A percentile compares a stretch with the other conserved stretches of the same genome.
phyloP scores from a whole-genome alignment of 2,113 vertebrate genomes.

The Hydrochoerus hydrochaeris region DNA sequence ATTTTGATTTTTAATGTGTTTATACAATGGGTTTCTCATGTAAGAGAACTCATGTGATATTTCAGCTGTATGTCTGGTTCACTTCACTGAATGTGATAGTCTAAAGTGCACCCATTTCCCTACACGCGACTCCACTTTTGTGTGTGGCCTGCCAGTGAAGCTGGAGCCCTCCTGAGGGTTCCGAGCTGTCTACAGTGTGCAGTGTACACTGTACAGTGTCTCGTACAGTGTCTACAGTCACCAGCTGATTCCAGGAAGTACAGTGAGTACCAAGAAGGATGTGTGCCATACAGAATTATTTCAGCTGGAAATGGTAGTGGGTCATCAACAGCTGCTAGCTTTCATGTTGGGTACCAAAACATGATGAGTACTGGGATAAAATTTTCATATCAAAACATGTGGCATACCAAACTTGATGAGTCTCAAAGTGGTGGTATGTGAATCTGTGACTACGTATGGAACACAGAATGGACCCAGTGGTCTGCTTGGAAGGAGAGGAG shows the following conservation, averaged over 20 bases:
- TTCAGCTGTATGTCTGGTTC: background rate
- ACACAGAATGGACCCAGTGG: rapidly evolving
- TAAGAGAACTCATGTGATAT: background rate
- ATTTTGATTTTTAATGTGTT: background rate
- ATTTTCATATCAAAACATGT: background rate
- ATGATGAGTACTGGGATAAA: background rate
- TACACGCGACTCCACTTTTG: background rate
- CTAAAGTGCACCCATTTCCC: background rate
- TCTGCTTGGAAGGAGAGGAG: rapidly evolving
- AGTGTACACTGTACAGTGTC: too few relatives aligned
- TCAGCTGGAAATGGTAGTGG: background rate
- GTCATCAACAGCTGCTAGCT: background rate
- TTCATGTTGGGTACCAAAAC: background rate
- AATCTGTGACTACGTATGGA: background rate
- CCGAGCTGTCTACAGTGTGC: background rate
- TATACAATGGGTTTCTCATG: background rate
- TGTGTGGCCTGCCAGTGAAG: background rate
- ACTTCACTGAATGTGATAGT: background rate
- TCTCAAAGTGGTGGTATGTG: background rate
- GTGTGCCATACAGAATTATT: too few relatives aligned
- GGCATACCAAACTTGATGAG: background rate
- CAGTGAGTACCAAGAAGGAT: background rate
- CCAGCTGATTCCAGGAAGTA: too few relatives aligned
- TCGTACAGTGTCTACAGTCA: too few relatives aligned
- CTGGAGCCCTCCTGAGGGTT: background rate